A percentile compares a stretch with the other conserved stretches of the same genome.
These are phyloP conservation scores for Prionailurus viverrinus DNA, from an alignment of 2,113 vertebrate genomes.

Conservation along the genomic window DNA sequence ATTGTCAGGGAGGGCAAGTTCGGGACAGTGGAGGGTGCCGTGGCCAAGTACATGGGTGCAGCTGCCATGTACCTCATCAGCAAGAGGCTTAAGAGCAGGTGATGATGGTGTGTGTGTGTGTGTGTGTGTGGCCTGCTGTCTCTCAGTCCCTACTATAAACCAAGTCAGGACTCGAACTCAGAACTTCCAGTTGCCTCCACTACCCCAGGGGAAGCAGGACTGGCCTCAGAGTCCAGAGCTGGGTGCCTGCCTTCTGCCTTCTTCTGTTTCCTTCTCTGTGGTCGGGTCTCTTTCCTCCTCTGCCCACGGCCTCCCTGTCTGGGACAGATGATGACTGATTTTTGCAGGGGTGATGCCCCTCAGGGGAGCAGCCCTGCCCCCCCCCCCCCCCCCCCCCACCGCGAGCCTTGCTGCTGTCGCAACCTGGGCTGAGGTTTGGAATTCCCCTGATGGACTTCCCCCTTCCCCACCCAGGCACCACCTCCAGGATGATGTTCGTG, in stretches of 20 bases:
- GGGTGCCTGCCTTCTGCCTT: background rate
- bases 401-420: fast-evolving
- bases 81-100: slow-evolving; percentile 96
- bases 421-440: background rate
- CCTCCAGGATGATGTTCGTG: slow-evolving; percentile 93
- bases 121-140: background rate
- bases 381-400: no score
- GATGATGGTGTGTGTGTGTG: fast-evolving
- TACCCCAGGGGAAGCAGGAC: background rate
- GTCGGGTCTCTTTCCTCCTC: no score
- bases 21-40: slow-evolving; percentile 91
- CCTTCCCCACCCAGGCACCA: slow-evolving; percentile 89
- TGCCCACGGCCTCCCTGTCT: fast-evolving
- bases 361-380: fast-evolving
- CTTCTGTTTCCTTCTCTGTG: background rate
- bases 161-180: background rate
- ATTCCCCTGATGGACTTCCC: background rate
- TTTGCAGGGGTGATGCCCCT: background rate
- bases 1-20: slow-evolving; percentile 98
- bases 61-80: slow-evolving; percentile 96
- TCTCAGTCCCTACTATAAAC: fast-evolving
- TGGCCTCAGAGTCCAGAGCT: background rate
- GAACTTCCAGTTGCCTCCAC: background rate
- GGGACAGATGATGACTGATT: background rate
- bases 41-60: slow-evolving; percentile 97